Evolutionary conservation across 2,113 vertebrate species (phyloP).

Genomic region (Cygnus buccinator): DNA sequence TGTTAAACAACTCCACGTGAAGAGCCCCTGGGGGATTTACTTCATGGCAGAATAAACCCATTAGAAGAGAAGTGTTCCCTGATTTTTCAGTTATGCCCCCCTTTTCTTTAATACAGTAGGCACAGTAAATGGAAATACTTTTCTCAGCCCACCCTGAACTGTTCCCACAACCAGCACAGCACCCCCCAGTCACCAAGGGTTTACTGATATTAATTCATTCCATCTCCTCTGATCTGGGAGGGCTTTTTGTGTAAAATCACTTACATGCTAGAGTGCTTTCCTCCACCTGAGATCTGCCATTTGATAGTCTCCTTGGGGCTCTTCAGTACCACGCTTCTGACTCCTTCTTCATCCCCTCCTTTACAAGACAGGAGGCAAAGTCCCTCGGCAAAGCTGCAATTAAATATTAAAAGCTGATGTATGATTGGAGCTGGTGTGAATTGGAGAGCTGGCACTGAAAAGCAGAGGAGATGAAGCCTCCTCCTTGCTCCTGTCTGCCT

Average conservation of each 20-base stretch:
- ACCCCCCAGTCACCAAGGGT: background rate
- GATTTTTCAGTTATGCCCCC: background rate
- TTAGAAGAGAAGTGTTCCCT: background rate
- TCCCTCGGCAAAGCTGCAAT: conserved; percentile 47
- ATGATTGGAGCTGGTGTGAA: background rate
- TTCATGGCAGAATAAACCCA: background rate
- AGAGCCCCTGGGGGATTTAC: background rate
- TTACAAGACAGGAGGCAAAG: conserved; percentile 51
- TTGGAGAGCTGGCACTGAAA: background rate
- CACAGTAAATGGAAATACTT: background rate
- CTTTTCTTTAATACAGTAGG: background rate
- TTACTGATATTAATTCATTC: conserved; percentile 44
- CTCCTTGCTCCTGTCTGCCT: background rate
- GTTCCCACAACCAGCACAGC: conserved; percentile 41
- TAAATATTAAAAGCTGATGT: conserved; percentile 72
- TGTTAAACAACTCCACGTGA: conserved; percentile 41
- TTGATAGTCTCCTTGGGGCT: conserved; percentile 44
- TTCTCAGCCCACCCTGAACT: conserved; percentile 16
- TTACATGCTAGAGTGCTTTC: conserved; percentile 52
- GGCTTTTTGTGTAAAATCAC: conserved; percentile 54
- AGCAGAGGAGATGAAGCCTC: background rate
- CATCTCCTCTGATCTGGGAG: conserved; percentile 25
- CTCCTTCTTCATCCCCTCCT: conserved; percentile 19
- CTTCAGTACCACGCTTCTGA: background rate
- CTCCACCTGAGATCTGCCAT: conserved; percentile 35